A percentile compares a stretch with the other conserved stretches of the same genome.
Evolutionary conservation across 1,140 invertebrate species (phyloP).

Genomic region (Planococcus citri): DNA sequence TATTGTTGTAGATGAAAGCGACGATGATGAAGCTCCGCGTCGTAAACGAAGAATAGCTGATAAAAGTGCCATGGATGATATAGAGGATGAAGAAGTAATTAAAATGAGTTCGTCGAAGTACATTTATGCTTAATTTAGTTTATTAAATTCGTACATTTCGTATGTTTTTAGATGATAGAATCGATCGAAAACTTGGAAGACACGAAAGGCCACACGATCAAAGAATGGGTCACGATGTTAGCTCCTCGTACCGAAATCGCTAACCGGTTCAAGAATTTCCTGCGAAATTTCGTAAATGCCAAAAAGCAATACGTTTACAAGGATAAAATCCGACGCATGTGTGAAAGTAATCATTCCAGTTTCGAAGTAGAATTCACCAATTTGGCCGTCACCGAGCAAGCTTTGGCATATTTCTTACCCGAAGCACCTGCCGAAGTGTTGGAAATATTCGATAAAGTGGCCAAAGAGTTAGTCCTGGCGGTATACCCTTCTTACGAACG

Average conservation of each 20-base stretch:
- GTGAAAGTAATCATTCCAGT: constrained; percentile 79
- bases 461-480: constrained; percentile 82
- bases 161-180: constrained; percentile 61
- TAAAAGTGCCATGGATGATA: constrained; percentile 66
- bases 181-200: constrained; percentile 98
- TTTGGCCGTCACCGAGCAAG: constrained; percentile 78
- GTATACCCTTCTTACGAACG: constrained; percentile 95
- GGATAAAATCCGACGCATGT: constrained; percentile 88
- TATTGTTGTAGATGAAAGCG: constrained; percentile 46
- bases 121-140: too few relatives aligned
- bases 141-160: not conserved
- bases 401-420: constrained; percentile 90
- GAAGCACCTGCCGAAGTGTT: constrained; percentile 95
- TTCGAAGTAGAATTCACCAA: constrained; percentile 89
- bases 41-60: constrained; percentile 68
- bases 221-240: constrained; percentile 93
- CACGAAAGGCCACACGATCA: constrained; percentile 75
- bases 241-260: constrained; percentile 92
- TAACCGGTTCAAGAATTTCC: constrained; percentile 91
- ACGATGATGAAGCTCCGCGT: constrained; percentile 58
- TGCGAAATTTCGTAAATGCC: constrained; percentile 76
- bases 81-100: constrained; percentile 51
- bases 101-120: too few relatives aligned
- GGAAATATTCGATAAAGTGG: constrained; percentile 84
- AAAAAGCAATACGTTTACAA: constrained; percentile 79